These are phyloP conservation scores for Cyanoderma ruficeps DNA, from an alignment of 2,113 vertebrate species.

Conservation along the genomic window DNA sequence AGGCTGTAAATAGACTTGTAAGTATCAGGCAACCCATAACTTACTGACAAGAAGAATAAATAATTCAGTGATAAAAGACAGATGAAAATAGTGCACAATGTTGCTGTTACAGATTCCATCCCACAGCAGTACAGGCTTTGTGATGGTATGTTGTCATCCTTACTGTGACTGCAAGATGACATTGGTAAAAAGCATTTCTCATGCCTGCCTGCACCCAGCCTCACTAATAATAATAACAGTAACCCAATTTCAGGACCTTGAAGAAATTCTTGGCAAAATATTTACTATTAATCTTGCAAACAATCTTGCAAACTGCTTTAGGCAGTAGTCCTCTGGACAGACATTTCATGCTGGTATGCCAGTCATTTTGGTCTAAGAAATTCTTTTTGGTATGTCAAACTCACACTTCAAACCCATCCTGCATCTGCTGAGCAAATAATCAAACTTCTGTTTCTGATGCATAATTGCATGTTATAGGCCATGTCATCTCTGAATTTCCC, in stretches of 20 bases:
- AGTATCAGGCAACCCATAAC: not conserved
- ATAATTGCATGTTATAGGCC: not conserved
- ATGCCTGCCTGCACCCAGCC: not conserved
- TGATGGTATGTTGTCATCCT: not conserved
- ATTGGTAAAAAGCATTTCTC: not conserved
- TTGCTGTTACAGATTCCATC: not conserved
- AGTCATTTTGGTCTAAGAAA: rapidly evolving
- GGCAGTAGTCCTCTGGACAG: not conserved
- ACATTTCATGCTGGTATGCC: not conserved
- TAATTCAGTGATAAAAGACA: constrained; percentile 11
- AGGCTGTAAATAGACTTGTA: constrained; percentile 8
- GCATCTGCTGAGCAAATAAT: not conserved
- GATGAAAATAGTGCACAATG: not conserved
- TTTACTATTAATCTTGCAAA: not conserved
- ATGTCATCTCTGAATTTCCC: not conserved
- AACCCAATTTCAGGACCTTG: not conserved
- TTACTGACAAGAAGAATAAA: not conserved
- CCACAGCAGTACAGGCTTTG: not conserved
- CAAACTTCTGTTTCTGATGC: not conserved
- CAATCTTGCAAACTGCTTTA: not conserved
- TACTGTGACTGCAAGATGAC: not conserved
- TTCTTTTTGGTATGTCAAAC: not conserved
- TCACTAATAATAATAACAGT: not conserved
- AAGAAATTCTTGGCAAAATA: not conserved
- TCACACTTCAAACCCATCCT: not conserved